Evolutionary conservation across 2,113 vertebrate genomes (phyloP).

Genomic region (Sitta europaea): DNA sequence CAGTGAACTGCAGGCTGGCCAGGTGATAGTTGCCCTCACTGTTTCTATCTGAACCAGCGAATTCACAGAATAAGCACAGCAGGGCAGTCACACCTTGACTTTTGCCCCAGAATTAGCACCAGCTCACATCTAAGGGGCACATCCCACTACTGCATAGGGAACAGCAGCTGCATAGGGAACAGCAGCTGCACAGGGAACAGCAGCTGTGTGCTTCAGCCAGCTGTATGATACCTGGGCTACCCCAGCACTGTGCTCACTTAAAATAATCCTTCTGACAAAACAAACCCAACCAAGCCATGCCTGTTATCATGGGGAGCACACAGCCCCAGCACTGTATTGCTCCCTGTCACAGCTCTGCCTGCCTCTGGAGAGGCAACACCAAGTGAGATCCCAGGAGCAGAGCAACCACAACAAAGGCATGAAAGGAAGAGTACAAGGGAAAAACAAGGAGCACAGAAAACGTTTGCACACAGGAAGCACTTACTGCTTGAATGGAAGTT

Average conservation of each 20-base stretch:
- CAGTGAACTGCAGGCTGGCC: not conserved
- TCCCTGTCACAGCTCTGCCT: not conserved
- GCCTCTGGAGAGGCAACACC: rapidly evolving
- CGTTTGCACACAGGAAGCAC: not conserved
- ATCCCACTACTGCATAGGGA: rapidly evolving
- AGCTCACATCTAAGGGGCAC: not conserved
- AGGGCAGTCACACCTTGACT: not conserved
- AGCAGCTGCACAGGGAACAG: not conserved
- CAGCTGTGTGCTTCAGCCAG: not conserved
- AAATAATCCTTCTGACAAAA: not conserved
- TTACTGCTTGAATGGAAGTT: not conserved
- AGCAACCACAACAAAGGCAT: not conserved
- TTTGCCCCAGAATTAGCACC: not conserved
- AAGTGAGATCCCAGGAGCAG: not conserved
- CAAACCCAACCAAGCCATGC: not conserved
- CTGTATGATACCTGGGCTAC: not conserved
- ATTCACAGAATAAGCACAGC: not conserved
- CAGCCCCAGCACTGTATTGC: rapidly evolving
- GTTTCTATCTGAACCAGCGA: not conserved
- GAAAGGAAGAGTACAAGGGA: not conserved
- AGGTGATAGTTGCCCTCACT: not conserved
- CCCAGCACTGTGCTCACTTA: rapidly evolving
- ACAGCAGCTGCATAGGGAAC: rapidly evolving
- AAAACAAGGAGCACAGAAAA: not conserved
- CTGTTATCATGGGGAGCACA: not conserved